phyloP scores from a whole-genome alignment of 2,888 invertebrate genomes.

The Heliconius sara region DNA sequence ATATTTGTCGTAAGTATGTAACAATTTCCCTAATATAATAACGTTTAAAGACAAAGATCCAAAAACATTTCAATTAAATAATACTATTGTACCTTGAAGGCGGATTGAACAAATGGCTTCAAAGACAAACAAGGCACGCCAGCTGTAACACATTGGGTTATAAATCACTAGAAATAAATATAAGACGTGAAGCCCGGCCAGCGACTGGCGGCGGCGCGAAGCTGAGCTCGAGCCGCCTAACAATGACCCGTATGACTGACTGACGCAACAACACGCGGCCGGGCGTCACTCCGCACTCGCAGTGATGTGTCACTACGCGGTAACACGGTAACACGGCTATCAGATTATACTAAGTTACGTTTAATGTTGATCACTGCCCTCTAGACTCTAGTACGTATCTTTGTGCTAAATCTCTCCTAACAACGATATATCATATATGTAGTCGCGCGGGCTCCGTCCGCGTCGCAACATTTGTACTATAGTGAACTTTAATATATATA shows the following conservation, averaged over 20 bases:
- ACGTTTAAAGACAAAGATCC: background rate
- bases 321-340: slow-evolving; percentile 58
- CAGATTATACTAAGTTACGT: slow-evolving; percentile 82
- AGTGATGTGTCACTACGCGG: slow-evolving; percentile 46
- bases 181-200: slow-evolving; percentile 64
- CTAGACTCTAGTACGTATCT: slow-evolving; percentile 83
- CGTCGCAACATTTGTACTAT: slow-evolving; percentile 72
- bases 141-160: slow-evolving; percentile 74
- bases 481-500: slow-evolving; percentile 76
- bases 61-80: background rate
- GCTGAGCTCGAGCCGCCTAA: slow-evolving; percentile 69
- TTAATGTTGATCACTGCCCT: slow-evolving; percentile 84
- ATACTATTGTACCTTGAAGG: background rate
- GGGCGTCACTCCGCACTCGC: slow-evolving; percentile 67
- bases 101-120: slow-evolving; percentile 13
- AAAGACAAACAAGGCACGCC: slow-evolving; percentile 54
- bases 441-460: slow-evolving; percentile 75
- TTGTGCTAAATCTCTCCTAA: slow-evolving; percentile 81
- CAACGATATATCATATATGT: slow-evolving; percentile 69
- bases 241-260: slow-evolving; percentile 77
- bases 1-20: background rate
- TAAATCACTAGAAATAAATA: slow-evolving; percentile 76
- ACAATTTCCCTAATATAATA: slow-evolving; percentile 12
- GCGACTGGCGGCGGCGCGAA: slow-evolving; percentile 59
- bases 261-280: slow-evolving; percentile 75